These are phyloP conservation scores for Aplodontia rufa DNA, from an alignment of 2,113 vertebrate genomes.

Conservation along the genomic window DNA sequence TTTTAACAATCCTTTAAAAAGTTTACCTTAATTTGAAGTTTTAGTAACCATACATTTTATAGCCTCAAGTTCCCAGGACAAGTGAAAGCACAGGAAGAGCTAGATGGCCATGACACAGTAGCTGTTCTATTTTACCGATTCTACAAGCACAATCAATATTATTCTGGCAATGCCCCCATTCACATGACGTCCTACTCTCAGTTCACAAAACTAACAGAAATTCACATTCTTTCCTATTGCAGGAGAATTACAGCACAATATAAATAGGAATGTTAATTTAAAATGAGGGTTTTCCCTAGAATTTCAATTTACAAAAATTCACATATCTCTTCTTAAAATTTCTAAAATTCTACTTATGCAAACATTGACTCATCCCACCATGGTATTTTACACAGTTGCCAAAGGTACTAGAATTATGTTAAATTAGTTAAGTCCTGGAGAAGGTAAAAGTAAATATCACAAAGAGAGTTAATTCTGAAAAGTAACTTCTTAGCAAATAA, in stretches of 20 bases:
- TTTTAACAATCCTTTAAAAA: not conserved
- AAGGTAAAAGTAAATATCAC: slow-evolving; percentile 28
- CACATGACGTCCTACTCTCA: no score
- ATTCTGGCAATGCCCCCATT: not conserved
- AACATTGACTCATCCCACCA: not conserved
- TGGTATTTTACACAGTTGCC: not conserved
- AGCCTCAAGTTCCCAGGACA: not conserved
- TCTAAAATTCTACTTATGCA: not conserved
- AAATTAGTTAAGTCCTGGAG: not conserved
- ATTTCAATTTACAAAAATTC: not conserved
- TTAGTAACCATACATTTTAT: not conserved
- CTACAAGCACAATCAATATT: not conserved
- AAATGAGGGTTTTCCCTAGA: not conserved
- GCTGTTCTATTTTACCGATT: not conserved
- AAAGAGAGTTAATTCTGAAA: slow-evolving; percentile 46
- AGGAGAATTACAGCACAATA: not conserved
- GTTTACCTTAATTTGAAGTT: not conserved
- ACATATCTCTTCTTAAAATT: not conserved
- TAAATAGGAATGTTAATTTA: not conserved
- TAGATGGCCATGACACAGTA: not conserved
- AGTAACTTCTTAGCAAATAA: slow-evolving; percentile 62
- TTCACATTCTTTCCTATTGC: not conserved
- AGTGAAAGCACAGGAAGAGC: not conserved
- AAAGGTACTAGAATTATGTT: not conserved
- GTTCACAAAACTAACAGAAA: not conserved